These are phyloP conservation scores for Scaptomyza hsui DNA, from an alignment of 1,140 invertebrate genomes.

Conservation along the genomic window DNA sequence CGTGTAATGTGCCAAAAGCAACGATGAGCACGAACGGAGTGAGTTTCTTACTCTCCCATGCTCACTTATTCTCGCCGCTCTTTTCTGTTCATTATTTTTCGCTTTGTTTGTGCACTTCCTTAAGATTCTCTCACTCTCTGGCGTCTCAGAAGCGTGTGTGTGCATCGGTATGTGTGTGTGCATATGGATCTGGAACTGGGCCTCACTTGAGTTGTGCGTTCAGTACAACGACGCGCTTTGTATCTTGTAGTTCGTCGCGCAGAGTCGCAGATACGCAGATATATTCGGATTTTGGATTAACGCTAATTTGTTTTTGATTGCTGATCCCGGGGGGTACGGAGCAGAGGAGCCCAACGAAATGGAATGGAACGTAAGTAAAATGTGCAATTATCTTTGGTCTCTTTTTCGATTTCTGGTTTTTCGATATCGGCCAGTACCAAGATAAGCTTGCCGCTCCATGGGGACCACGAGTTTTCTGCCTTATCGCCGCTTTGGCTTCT, in stretches of 20 bases:
- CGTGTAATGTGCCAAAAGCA: slow-evolving; percentile 22
- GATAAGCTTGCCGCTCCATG: slow-evolving; percentile 34
- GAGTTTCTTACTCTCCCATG: slow-evolving; percentile 8
- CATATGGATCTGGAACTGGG: slow-evolving; percentile 29
- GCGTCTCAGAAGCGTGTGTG: slow-evolving; percentile 37
- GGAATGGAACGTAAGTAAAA: slow-evolving; percentile 60
- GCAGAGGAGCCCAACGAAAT: background rate
- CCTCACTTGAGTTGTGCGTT: slow-evolving; percentile 46
- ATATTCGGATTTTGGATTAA: slow-evolving; percentile 58
- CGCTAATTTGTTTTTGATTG: slow-evolving; percentile 76
- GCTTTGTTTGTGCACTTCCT: background rate
- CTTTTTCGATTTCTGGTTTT: slow-evolving; percentile 27
- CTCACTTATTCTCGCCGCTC: slow-evolving; percentile 31
- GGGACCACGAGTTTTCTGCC: slow-evolving; percentile 4
- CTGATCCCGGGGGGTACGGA: slow-evolving; percentile 32
- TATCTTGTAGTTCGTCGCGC: slow-evolving; percentile 66
- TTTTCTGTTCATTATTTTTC: background rate
- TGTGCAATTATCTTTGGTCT: slow-evolving; percentile 47
- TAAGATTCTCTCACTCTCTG: slow-evolving; percentile 36
- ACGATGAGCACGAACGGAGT: slow-evolving; percentile 4
- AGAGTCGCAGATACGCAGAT: slow-evolving; percentile 23
- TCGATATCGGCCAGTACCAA: slow-evolving; percentile 8
- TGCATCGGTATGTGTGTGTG: slow-evolving; percentile 24
- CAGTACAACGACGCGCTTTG: slow-evolving; percentile 58
- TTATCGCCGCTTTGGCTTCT: slow-evolving; percentile 7